These are phyloP conservation scores for Leistus spinibarbis DNA, from an alignment of 2,888 invertebrate species.

Conservation along the genomic window DNA sequence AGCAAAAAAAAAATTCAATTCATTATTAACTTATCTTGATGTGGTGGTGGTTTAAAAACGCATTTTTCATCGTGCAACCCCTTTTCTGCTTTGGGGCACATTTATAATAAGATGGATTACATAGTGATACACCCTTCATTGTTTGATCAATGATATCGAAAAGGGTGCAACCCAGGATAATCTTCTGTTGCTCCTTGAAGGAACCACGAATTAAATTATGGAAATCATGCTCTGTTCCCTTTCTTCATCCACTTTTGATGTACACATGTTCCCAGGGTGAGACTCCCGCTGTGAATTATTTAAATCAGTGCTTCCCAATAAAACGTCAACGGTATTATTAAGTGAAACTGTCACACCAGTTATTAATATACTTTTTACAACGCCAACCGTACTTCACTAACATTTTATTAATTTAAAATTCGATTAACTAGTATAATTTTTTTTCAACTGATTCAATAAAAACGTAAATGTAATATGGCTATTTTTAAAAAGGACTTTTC, in stretches of 20 bases:
- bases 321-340: not conserved
- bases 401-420: no score
- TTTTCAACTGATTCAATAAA: no score
- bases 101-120: conserved; percentile 35
- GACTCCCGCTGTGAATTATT: conserved; percentile 17
- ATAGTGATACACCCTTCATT: conserved; percentile 32
- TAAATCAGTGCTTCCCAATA: conserved; percentile 25
- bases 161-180: conserved; percentile 41
- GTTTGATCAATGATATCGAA: conserved; percentile 32
- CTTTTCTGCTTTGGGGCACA: conserved; percentile 12
- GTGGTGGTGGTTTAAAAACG: conserved; percentile 25
- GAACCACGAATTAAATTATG: conserved; percentile 53
- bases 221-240: conserved; percentile 44
- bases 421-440: no score
- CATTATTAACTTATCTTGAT: conserved; percentile 32
- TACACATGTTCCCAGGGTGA: conserved; percentile 18
- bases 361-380: no score
- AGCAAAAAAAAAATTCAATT: conserved; percentile 16
- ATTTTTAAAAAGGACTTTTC: no score
- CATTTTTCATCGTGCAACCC: conserved; percentile 32
- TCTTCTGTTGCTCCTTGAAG: conserved; percentile 51
- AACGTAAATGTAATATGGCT: no score
- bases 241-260: not conserved
- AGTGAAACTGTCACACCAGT: not conserved
- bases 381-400: no score